Percentiles rank a stretch among this genome's conserved stretches.
phyloP scores from a whole-genome alignment of 1,140 invertebrate genomes.

The Diorhabda elongata region DNA sequence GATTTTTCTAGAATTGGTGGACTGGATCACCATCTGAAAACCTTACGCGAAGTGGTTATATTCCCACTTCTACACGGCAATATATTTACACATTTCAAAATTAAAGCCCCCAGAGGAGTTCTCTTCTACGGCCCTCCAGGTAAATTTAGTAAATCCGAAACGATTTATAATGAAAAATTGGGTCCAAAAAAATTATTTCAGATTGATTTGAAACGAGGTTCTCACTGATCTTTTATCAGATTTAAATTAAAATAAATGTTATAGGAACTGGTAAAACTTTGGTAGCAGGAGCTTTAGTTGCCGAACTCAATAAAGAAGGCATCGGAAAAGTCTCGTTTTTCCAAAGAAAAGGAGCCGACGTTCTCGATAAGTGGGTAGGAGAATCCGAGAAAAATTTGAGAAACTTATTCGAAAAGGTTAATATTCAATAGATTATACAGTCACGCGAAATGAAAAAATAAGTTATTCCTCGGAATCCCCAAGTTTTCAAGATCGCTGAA shows the following conservation, averaged over 20 bases:
- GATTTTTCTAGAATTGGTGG: slow-evolving; percentile 63
- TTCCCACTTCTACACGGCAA: slow-evolving; percentile 70
- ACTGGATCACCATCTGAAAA: slow-evolving; percentile 61
- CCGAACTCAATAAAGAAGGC: slow-evolving; percentile 51
- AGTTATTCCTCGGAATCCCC: too few relatives aligned
- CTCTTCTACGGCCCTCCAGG: slow-evolving; percentile 76
- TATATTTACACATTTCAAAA: slow-evolving; percentile 62
- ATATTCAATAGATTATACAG: not conserved
- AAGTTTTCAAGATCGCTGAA: too few relatives aligned
- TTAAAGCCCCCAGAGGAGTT: slow-evolving; percentile 67
- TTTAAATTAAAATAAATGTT: not conserved
- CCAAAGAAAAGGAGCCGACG: slow-evolving; percentile 53
- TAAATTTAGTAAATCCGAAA: slow-evolving; percentile 37
- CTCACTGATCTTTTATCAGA: too few relatives aligned
- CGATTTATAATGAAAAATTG: too few relatives aligned
- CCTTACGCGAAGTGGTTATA: slow-evolving; percentile 69
- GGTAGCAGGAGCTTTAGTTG: slow-evolving; percentile 51
- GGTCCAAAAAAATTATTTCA: too few relatives aligned
- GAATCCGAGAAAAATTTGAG: slow-evolving; percentile 54
- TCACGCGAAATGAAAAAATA: too few relatives aligned
- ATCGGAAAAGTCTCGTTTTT: slow-evolving; percentile 52
- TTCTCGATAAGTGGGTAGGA: slow-evolving; percentile 55
- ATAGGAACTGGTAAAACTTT: slow-evolving; percentile 55
- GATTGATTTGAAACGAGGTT: too few relatives aligned
- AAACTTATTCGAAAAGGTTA: slow-evolving; percentile 50